A percentile compares a stretch with the other conserved stretches of the same genome.
Conservation (phyloP, 2,113 vertebrate species). For the Ptyas mucosa region DNA sequence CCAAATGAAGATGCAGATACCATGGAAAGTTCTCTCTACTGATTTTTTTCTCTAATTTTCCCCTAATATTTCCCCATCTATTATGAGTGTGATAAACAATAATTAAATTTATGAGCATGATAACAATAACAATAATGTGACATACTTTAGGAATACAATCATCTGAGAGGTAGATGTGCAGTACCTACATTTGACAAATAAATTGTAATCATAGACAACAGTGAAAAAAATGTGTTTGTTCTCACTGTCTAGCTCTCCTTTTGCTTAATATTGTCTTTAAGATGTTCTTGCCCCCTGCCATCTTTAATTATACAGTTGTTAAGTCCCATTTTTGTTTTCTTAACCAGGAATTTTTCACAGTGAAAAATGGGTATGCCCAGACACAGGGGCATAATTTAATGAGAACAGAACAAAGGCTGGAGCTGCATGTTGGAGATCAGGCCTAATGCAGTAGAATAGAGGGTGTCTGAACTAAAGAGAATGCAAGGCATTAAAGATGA, state of each 20-base stretch:
- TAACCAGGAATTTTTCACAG: not conserved
- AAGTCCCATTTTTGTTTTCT: not conserved
- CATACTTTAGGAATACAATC: not conserved
- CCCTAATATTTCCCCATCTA: not conserved
- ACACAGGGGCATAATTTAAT: slow-evolving; percentile 6
- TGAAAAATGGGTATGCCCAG: not conserved
- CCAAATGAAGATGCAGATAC: not conserved
- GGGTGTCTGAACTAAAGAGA: not conserved
- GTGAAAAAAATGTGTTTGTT: not conserved
- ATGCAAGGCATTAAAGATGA: not conserved
- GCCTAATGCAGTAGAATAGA: not conserved
- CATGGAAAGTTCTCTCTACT: not conserved
- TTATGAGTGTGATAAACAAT: not conserved
- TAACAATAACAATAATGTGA: not conserved
- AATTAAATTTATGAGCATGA: not conserved
- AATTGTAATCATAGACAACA: not conserved
- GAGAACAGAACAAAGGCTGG: slow-evolving; percentile 1
- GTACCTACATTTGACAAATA: not conserved
- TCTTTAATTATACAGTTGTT: slow-evolving; percentile 7
- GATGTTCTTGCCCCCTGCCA: not conserved
- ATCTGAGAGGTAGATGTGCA: not conserved
- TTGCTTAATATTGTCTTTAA: not conserved
- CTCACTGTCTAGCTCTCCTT: not conserved
- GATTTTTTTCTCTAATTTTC: not conserved
- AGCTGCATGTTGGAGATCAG: not conserved